Evolutionary conservation across 1,140 invertebrate species (phyloP).

Genomic region (Ceratosolen fusciceps): DNA sequence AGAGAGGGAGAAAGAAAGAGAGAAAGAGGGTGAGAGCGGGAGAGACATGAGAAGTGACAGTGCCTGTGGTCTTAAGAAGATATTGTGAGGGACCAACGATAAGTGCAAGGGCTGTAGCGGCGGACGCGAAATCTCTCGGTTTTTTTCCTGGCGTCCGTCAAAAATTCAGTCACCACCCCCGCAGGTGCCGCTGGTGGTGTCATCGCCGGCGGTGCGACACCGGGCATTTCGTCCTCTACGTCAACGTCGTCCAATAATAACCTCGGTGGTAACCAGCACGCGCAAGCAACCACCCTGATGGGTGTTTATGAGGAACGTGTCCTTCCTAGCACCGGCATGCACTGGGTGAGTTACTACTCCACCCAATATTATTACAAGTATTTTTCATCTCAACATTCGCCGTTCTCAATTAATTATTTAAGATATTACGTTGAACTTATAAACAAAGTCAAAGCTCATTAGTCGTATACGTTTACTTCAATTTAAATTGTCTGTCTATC

Average conservation of each 20-base stretch:
- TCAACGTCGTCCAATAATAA: constrained; percentile 64
- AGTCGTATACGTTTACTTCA: too few relatives aligned
- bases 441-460: too few relatives aligned
- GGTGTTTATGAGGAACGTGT: constrained; percentile 75
- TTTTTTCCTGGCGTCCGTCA: constrained; percentile 41
- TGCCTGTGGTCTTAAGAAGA: neutral
- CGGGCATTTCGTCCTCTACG: constrained; percentile 57
- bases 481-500: too few relatives aligned
- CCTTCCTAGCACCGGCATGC: constrained; percentile 74
- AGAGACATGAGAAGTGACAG: constrained; percentile 29
- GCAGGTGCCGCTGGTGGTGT: constrained; percentile 20
- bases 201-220: constrained; percentile 4
- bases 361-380: too few relatives aligned
- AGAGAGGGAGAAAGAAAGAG: neutral
- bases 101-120: neutral
- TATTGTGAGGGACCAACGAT: neutral
- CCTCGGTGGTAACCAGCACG: constrained; percentile 68
- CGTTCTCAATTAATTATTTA: too few relatives aligned
- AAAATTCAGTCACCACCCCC: constrained; percentile 21
- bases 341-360: constrained; percentile 71
- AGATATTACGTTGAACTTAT: too few relatives aligned
- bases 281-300: constrained; percentile 73
- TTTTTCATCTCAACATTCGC: too few relatives aligned
- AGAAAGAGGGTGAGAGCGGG: neutral
- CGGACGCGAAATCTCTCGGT: neutral